Percentiles rank a stretch among this genome's conserved stretches.
These are phyloP conservation scores for Resseliella maxima DNA, from an alignment of 2,888 invertebrate species.

Conservation along the genomic window DNA sequence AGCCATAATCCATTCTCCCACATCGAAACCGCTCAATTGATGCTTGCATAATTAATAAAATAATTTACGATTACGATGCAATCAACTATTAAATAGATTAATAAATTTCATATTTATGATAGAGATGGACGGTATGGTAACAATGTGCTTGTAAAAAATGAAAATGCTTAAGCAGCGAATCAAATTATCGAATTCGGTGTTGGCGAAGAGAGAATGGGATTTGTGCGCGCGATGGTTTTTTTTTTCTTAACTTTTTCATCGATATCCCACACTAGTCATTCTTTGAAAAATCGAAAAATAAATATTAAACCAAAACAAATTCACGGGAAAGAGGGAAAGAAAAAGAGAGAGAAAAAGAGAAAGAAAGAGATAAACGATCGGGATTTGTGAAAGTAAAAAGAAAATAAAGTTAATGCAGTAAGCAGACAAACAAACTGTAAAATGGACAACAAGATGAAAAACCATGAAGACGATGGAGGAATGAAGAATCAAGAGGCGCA, in stretches of 20 bases:
- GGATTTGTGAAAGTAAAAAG: slow-evolving; percentile 9
- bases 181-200: slow-evolving; percentile 18
- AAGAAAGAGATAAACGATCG: not conserved
- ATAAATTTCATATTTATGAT: slow-evolving; percentile 53
- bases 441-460: not conserved
- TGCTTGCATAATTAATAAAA: slow-evolving; percentile 18
- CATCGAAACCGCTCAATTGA: not conserved
- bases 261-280: slow-evolving; percentile 36
- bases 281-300: slow-evolving; percentile 54
- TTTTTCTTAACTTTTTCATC: no score
- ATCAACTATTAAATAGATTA: slow-evolving; percentile 55
- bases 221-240: not conserved
- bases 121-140: slow-evolving; percentile 3
- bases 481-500: slow-evolving; percentile 48
- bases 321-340: no score
- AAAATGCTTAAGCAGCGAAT: slow-evolving; percentile 44
- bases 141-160: not conserved
- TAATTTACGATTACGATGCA: slow-evolving; percentile 52
- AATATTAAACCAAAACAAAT: slow-evolving; percentile 51
- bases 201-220: not conserved
- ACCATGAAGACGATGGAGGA: not conserved
- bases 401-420: slow-evolving; percentile 23
- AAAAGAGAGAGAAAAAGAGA: no score
- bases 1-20: no score
- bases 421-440: slow-evolving; percentile 2